Base-by-base conservation (phyloP, 2,113 vertebrate species). In the Xiphophorus maculatus region DNA sequence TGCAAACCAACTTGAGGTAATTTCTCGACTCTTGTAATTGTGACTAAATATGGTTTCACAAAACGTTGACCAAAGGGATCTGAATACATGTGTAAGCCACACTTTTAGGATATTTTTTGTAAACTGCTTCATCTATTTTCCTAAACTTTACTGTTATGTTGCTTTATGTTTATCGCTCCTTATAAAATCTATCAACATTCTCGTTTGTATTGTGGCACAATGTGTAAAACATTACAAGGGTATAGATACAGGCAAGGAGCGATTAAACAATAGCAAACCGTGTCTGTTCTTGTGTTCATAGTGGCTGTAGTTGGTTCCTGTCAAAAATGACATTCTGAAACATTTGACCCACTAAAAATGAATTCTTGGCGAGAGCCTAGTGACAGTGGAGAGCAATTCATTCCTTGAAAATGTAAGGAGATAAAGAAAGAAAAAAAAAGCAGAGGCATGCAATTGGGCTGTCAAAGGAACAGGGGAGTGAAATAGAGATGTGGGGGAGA, bases 301-400 rank as follows among this genome's bases (percentile, higher is more conserved):
- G 86, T 91, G 88, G 88, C 5, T 58, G 25, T 87, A 90, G 88
- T 92, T 91, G 93, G 87, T 93, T 93, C 92, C 89, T 91, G 91
- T 92, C 93, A 94, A 88, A 92, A 81, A 94, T 93, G 93, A 94
- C 93, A 91, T 90, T 93, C 93, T 93, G 89, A 91, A 93, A 94
- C 93, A 92, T 90, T 93, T 94, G 93, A 94, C 93, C 93, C 89
- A 87, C 90, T 90, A 92, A 93, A 91, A 94, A 94, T 92, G 91
- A 94, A 93, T 94, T 93, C 87, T 83, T 80, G 91, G 89, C 87
- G 79, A 80, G 82, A 90, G 87, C 86, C 84, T 81, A 76, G 90
- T 90, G 90, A 93, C 91, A 88, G 90, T 80, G 80, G 77, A 88
- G 85, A 93, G 92, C 83, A 88, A 93, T 93, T 93, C 89, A 93